phyloP scores from a whole-genome alignment of 1,140 invertebrate genomes.

The Drosophila auraria region DNA sequence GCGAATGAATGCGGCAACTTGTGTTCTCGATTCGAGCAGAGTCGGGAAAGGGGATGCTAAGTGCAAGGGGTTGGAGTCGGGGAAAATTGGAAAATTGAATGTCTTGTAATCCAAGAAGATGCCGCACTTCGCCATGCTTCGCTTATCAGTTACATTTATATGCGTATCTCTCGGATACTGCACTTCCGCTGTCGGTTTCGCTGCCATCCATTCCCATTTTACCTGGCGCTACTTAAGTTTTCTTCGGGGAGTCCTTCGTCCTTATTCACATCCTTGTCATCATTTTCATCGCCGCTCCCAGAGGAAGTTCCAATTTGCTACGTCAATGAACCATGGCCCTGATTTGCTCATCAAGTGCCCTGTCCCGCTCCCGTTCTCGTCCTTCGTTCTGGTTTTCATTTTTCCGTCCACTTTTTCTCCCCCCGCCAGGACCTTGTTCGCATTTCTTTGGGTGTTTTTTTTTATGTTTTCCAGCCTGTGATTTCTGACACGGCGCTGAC shows the following conservation, averaged over 20 bases:
- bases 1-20: slow-evolving; percentile 51
- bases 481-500: slow-evolving; percentile 68
- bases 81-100: slow-evolving; percentile 47
- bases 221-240: slow-evolving; percentile 54
- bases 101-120: slow-evolving; percentile 76
- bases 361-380: slow-evolving; percentile 3
- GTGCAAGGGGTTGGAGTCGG: slow-evolving; percentile 32
- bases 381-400: slow-evolving; percentile 10
- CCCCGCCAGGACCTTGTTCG: slow-evolving; percentile 28
- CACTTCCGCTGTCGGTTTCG: slow-evolving; percentile 59
- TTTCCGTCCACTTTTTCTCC: slow-evolving; percentile 23
- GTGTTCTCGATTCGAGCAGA: slow-evolving; percentile 57
- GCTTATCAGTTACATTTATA: slow-evolving; percentile 75
- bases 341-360: slow-evolving; percentile 66
- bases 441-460: slow-evolving; percentile 37
- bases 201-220: slow-evolving; percentile 25
- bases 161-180: slow-evolving; percentile 71
- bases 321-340: slow-evolving; percentile 80
- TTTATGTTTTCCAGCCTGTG: slow-evolving; percentile 39
- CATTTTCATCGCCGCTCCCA: slow-evolving; percentile 57
- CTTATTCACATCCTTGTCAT: slow-evolving; percentile 27
- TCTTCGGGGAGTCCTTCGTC: slow-evolving; percentile 59
- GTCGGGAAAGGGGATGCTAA: slow-evolving; percentile 3
- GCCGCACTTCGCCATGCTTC: slow-evolving; percentile 35
- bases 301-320: slow-evolving; percentile 84